Evolutionary conservation across 2,888 invertebrate genomes (phyloP).

Genomic region (Vanessa cardui): DNA sequence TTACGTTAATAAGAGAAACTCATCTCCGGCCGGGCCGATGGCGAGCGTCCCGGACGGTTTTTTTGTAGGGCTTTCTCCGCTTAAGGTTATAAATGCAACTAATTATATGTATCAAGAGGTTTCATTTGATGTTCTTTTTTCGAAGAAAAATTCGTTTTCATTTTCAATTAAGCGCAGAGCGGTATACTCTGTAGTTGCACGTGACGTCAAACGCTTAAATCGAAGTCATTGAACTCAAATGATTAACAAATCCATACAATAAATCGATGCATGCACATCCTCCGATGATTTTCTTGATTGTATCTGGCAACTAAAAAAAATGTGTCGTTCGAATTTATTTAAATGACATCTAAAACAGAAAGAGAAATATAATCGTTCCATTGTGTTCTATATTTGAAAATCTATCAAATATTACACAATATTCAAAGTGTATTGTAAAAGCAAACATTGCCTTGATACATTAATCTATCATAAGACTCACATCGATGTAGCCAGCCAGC

Average conservation of each 20-base stretch:
- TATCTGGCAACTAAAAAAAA: too few relatives aligned
- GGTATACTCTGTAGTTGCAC: too few relatives aligned
- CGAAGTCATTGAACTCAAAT: too few relatives aligned
- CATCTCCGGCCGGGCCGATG: constrained; percentile 51
- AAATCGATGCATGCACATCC: too few relatives aligned
- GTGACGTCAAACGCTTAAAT: too few relatives aligned
- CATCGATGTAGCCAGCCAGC: constrained; percentile 24
- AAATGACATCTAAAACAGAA: too few relatives aligned
- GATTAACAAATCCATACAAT: too few relatives aligned
- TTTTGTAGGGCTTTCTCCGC: constrained; percentile 48
- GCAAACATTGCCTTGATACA: constrained; percentile 1
- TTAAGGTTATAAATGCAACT: constrained; percentile 40
- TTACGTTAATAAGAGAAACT: constrained; percentile 74
- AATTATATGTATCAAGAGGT: constrained; percentile 32
- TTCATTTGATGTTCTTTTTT: constrained; percentile 16
- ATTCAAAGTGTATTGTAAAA: constrained; percentile 10
- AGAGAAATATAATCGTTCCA: too few relatives aligned
- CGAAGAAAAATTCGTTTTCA: constrained; percentile 6
- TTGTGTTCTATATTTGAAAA: neutral
- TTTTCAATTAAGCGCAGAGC: neutral
- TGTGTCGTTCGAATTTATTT: too few relatives aligned
- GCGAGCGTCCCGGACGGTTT: constrained; percentile 46
- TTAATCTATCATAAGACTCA: constrained; percentile 28
- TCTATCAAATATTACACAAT: neutral
- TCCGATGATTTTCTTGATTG: too few relatives aligned